A percentile compares a stretch with the other conserved stretches of the same genome.
phyloP scores from a whole-genome alignment of 2,888 invertebrate species.

The Tanytarsus gracilentus region DNA sequence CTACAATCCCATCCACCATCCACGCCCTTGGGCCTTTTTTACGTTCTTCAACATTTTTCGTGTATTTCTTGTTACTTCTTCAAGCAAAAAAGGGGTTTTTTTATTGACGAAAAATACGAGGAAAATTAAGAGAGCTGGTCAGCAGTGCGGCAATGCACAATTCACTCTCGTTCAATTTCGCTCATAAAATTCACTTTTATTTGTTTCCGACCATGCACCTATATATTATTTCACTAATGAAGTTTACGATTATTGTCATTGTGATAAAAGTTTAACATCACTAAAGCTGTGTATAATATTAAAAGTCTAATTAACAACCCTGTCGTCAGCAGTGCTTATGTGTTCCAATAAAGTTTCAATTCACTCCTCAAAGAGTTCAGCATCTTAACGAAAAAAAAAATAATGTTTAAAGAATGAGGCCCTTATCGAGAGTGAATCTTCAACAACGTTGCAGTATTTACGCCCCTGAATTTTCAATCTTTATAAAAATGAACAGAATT shows the following conservation, averaged over 20 bases:
- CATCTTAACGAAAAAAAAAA: neutral
- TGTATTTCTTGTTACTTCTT: neutral
- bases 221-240: neutral
- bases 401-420: neutral
- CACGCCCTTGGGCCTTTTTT: slow-evolving; percentile 21
- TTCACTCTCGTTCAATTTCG: neutral
- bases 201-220: neutral
- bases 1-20: slow-evolving; percentile 13
- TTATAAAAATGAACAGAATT: neutral
- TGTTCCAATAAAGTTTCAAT: slow-evolving; percentile 5
- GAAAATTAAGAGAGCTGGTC: neutral
- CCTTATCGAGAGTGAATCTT: neutral
- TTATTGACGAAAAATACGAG: too few species aligned
- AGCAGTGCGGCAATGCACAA: neutral
- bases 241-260: neutral
- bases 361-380: neutral
- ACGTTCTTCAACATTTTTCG: neutral
- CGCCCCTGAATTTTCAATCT: slow-evolving; percentile 25
- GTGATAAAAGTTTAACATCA: neutral
- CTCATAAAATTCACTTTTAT: too few species aligned
- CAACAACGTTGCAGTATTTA: slow-evolving; percentile 11
- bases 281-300: too few species aligned
- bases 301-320: neutral
- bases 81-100: neutral
- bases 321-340: neutral